Percentiles rank a stretch among this genome's conserved stretches.
These are phyloP conservation scores for Bibio marci DNA, from an alignment of 2,888 invertebrate genomes.

Conservation along the genomic window DNA sequence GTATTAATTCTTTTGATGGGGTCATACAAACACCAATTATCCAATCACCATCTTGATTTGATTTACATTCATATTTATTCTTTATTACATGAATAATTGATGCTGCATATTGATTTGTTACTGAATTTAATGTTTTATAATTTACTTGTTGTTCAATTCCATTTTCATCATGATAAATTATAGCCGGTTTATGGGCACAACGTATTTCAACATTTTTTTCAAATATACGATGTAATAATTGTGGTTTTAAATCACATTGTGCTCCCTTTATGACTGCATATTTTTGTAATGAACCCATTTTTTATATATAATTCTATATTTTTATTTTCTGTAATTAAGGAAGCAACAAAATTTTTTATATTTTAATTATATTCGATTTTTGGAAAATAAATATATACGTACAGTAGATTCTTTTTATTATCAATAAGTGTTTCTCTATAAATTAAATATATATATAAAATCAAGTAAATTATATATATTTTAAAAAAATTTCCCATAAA, in stretches of 20 bases:
- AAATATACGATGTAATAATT: conserved; percentile 38
- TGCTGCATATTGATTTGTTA: conserved; percentile 32
- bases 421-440: no score
- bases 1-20: conserved; percentile 51
- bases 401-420: no score
- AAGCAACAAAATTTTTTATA: no score
- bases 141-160: conserved; percentile 11
- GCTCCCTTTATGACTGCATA: conserved; percentile 51
- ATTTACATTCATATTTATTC: conserved; percentile 15
- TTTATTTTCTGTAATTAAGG: no score
- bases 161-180: conserved; percentile 39
- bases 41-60: conserved; percentile 50
- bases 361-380: no score
- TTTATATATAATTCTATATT: no score
- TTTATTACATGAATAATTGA: conserved; percentile 15
- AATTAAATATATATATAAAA: no score
- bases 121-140: conserved; percentile 29
- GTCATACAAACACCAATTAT: conserved; percentile 65
- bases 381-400: no score
- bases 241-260: conserved; percentile 32
- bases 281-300: conserved; percentile 61
- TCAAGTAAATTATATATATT: no score
- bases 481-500: no score
- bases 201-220: conserved; percentile 36
- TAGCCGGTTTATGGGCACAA: conserved; percentile 33